Evolutionary conservation across 2,888 invertebrate species (phyloP), one percentile per base, ranked within the genome.

Genomic region (Erynnis tages): DNA sequence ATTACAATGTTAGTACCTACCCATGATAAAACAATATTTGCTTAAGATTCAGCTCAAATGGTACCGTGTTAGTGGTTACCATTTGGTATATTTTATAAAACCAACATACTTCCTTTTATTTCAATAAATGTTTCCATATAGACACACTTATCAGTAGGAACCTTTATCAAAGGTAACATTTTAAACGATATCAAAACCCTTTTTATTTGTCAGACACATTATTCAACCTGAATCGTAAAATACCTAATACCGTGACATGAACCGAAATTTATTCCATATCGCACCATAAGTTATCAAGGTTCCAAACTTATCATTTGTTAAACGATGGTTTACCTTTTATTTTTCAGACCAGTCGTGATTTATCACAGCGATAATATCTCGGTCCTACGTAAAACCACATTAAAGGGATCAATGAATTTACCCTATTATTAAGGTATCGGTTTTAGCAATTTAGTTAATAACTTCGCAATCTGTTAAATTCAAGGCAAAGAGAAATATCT

Each of bases 191-290:
- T 4, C 2, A 32, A 32, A 14, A 32, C 13, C 2, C 8, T 4
- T n/a, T 40, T 30, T 11, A 16, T 25, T 40, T 38, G 7, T 14
- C 11, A 21, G 25, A 32, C 25, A 7, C 13, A 49, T 49, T 34
- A 41, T 13, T 41, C 17, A 49, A 27, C n/a, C 32, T 8, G 2
- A 14, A 17, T 23, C 38, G 10, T 21, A 25, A 11, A 8, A 17
- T 10, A 49, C 21, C 17, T 30, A 40, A 25, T 17, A 49, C 21
- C 6, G 34, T 27, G 25, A 49, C 41, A 41, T 17, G 25, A 34
- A 34, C 17, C 34, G 2, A 8, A 41, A 49, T 41, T 49, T 49
- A 49, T 50, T 23, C 29, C 17, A 35, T 29, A 43, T 21, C 21
- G 35, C 43, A 50, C 43, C 27, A 14, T 35, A n/a, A n/a, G n/a